Evolutionary conservation across 2,797 vertebrate genomes (phyloP).

Genomic region (Sebastes wilsoni): DNA sequence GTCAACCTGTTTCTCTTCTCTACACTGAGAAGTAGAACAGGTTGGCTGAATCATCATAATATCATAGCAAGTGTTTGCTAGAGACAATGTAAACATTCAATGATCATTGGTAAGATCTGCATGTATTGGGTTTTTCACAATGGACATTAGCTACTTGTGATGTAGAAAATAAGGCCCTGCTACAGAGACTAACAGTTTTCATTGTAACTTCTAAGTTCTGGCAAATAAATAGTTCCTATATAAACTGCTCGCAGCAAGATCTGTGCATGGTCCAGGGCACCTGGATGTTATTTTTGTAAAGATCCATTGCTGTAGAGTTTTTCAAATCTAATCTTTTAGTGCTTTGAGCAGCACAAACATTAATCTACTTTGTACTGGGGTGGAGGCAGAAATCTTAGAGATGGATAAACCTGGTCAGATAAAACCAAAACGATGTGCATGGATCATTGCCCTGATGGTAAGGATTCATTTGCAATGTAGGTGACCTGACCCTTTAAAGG

Average conservation of each 20-base stretch:
- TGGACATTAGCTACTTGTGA: not conserved
- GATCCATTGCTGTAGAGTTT: too few species aligned
- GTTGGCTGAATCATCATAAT: not conserved
- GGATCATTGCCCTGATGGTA: not conserved
- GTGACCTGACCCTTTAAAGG: not conserved
- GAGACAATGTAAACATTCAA: not conserved
- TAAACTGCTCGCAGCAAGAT: not conserved
- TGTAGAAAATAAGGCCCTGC: not conserved
- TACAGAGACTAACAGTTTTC: not conserved
- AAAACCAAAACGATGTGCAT: not conserved
- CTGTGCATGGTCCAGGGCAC: not conserved
- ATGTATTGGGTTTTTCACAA: not conserved
- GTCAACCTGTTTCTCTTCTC: not conserved
- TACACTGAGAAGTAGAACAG: not conserved
- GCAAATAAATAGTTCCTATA: not conserved
- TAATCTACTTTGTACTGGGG: not conserved
- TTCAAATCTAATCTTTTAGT: not conserved
- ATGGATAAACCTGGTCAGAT: not conserved
- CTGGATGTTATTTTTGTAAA: too few species aligned
- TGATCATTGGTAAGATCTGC: not conserved
- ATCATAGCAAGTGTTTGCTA: too few species aligned
- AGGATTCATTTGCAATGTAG: not conserved
- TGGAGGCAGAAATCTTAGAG: not conserved
- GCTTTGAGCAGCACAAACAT: not conserved
- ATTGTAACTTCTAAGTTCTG: not conserved